Evolutionary conservation across 2,113 vertebrate species (phyloP), one percentile per base, ranked within the genome.

Genomic region (Phyllostomus discolor): DNA sequence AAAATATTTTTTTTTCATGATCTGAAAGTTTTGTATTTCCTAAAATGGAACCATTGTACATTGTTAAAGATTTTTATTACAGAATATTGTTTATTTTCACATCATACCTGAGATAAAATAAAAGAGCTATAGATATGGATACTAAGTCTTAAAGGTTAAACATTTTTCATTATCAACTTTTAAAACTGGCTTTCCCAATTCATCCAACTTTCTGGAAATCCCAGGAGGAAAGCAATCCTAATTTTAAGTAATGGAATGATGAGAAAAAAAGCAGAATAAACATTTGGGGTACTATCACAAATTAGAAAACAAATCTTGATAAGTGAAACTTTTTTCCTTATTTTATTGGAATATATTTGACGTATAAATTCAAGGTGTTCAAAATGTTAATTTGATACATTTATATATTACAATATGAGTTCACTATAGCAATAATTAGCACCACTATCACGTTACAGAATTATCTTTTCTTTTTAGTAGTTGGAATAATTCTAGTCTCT

Each of bases 41-140:
- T 41, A 4, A 41, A 41, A 41, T 41, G 38, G 38, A 41, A 41
- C 38, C 38, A 41, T 41, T 41, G 38, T 41, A 41, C 38, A 41
- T 41, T 41, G 38, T 41, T 41, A 82, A 82, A 84, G 64, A 26
- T 91, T 69, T 81, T 75, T 67, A 90, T 20, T 78, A 20, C 12
- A 96, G n/a, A 48, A 59, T 66, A 92, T 4, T 94, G 78, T 24
- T 97, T 92, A 92, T 96, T 88, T 41, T 85, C 5, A 78, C 24
- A 85, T 46, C 89, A 87, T 79, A 95, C 24, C 83, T 96, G 12
- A 83, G 24, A 91, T 59, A 81, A 95, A 94, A 38, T 35, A 83
- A 26, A 11, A 92, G 35, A 84, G 16, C 24, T 72, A 83, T 0
- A 92, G 66, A 92, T 28, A 69, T 3, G 33, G 17, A 79, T 33